These are phyloP conservation scores for Aix galericulata DNA, from an alignment of 2,113 vertebrate species.

Conservation along the genomic window DNA sequence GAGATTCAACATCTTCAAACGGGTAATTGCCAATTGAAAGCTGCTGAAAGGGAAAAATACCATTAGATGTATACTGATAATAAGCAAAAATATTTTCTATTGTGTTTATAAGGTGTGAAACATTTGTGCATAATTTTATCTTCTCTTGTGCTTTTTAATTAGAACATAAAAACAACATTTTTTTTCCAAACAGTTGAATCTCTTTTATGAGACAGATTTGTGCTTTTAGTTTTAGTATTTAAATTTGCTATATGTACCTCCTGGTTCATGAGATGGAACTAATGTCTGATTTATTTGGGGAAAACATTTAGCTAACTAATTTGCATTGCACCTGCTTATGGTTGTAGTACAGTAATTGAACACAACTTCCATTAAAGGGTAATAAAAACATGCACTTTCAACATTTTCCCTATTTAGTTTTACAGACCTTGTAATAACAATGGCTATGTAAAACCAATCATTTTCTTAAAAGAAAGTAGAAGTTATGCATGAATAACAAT, in stretches of 20 bases:
- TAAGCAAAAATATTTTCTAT: background rate
- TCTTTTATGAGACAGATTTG: background rate
- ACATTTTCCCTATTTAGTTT: background rate
- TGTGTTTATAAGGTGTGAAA: background rate
- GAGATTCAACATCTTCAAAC: background rate
- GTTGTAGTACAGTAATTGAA: background rate
- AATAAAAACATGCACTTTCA: background rate
- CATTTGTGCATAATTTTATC: background rate
- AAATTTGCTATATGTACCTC: background rate
- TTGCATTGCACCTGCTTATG: background rate
- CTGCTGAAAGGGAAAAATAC: background rate
- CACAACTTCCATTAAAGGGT: background rate
- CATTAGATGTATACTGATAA: background rate
- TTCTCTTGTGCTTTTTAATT: background rate
- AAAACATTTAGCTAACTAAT: background rate
- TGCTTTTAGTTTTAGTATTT: background rate
- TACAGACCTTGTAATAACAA: background rate
- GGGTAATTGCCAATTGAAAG: background rate
- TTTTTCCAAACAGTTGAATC: background rate
- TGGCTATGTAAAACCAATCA: background rate
- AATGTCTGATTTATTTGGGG: background rate
- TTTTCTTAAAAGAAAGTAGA: background rate
- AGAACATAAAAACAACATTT: background rate
- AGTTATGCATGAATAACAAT: background rate
- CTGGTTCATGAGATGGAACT: background rate